A percentile compares a stretch with the other conserved stretches of the same genome.
phyloP scores from a whole-genome alignment of 2,888 invertebrate species.

The Pollenia angustigena region DNA sequence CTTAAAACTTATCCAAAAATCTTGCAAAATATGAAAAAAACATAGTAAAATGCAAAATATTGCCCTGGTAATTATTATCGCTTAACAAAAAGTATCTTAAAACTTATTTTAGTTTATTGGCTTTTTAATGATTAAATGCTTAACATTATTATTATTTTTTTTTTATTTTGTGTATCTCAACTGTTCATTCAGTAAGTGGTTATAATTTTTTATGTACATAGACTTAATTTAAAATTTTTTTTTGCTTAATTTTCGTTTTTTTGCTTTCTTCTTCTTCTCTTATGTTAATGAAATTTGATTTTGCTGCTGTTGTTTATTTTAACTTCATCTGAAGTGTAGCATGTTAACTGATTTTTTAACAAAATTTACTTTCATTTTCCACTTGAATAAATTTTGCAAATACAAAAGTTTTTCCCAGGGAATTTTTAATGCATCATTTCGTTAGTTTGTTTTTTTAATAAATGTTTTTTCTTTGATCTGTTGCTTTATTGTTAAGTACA shows the following conservation, averaged over 20 bases:
- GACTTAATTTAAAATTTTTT: background rate
- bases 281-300: conserved; percentile 52
- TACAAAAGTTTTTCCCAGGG: conserved; percentile 49
- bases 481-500: conserved; percentile 16
- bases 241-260: conserved; percentile 9
- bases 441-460: background rate
- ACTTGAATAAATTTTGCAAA: conserved; percentile 62
- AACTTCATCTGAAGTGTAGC: conserved; percentile 59
- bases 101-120: conserved; percentile 33
- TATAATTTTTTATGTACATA: conserved; percentile 31
- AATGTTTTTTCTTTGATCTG: conserved; percentile 36
- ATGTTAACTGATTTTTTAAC: conserved; percentile 59
- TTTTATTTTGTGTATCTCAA: background rate
- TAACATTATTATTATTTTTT: background rate
- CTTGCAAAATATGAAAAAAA: too few species aligned
- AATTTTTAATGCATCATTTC: conserved; percentile 54
- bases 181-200: conserved; percentile 18
- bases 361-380: conserved; percentile 70
- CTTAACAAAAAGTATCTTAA: too few species aligned
- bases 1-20: background rate
- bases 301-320: background rate
- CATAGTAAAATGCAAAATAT: too few species aligned
- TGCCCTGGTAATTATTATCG: too few species aligned
- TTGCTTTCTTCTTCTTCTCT: conserved; percentile 16
- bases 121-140: conserved; percentile 18